Conservation (phyloP, 2,113 vertebrate genomes). For the Aleadryas rufinucha region DNA sequence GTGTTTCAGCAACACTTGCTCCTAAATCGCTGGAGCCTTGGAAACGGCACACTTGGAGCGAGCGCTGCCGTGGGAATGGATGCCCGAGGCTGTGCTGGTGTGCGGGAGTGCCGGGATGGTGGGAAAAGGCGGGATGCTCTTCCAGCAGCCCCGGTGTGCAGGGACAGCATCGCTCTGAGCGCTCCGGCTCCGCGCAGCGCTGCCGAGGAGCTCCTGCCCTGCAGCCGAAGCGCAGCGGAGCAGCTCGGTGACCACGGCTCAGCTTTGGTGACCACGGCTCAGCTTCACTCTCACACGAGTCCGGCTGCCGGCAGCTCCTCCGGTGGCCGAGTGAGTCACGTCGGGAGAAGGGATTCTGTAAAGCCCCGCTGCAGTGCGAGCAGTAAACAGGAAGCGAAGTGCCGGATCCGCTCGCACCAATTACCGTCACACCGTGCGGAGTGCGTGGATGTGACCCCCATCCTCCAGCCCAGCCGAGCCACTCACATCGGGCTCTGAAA, state of each 20-base stretch:
- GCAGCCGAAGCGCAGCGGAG: neutral
- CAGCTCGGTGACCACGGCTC: fast-evolving
- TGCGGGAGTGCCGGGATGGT: fast-evolving
- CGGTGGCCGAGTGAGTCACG: fast-evolving
- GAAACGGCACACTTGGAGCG: fast-evolving
- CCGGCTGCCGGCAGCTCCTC: neutral
- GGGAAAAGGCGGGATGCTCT: too few relatives aligned
- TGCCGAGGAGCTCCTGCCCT: fast-evolving
- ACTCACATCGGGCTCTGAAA: fast-evolving
- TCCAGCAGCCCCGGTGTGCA: fast-evolving
- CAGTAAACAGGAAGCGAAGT: neutral
- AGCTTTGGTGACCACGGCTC: neutral
- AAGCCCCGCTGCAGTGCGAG: fast-evolving
- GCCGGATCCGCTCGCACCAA: fast-evolving
- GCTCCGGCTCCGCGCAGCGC: fast-evolving
- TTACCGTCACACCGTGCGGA: fast-evolving
- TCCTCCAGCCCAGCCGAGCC: fast-evolving
- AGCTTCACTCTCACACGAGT: fast-evolving
- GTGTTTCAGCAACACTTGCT: fast-evolving
- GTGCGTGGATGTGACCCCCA: fast-evolving
- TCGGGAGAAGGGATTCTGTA: fast-evolving
- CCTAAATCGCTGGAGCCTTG: fast-evolving
- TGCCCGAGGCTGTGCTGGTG: fast-evolving
- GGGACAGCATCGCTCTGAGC: fast-evolving
- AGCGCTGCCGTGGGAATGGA: fast-evolving